These are phyloP conservation scores for Noctilio leporinus DNA, from an alignment of 2,113 vertebrate genomes.

Conservation along the genomic window DNA sequence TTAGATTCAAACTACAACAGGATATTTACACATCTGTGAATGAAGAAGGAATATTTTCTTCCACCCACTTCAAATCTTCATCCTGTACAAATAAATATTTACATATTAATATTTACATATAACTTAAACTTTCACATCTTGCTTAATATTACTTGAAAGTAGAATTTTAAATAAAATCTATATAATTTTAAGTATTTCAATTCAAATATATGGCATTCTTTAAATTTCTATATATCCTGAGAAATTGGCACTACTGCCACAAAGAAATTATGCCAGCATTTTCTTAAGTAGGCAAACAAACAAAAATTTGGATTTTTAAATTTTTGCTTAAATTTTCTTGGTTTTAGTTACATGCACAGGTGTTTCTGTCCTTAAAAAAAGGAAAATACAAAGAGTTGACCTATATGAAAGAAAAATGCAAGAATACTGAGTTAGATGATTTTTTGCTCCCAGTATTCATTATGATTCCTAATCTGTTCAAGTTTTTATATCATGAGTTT, in stretches of 20 bases:
- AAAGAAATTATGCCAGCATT: not conserved
- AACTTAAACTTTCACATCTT: slow-evolving; percentile 36
- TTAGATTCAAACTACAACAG: not conserved
- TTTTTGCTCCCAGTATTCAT: not conserved
- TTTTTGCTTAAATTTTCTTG: slow-evolving; percentile 6
- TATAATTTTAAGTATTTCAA: not conserved
- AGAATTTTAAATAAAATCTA: not conserved
- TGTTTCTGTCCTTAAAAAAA: not conserved
- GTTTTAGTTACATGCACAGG: not conserved
- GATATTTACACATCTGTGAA: slow-evolving; percentile 78
- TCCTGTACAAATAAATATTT: slow-evolving; percentile 64
- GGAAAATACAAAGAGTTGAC: not conserved
- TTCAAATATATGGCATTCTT: not conserved
- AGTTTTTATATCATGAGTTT: not conserved
- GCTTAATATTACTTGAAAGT: not conserved
- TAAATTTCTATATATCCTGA: not conserved
- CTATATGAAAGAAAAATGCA: not conserved
- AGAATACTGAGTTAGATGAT: not conserved
- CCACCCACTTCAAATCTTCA: slow-evolving; percentile 80
- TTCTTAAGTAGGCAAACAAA: not conserved
- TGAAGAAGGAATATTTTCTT: slow-evolving; percentile 78
- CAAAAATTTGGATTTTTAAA: not conserved
- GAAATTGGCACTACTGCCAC: not conserved
- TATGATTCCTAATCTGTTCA: not conserved
- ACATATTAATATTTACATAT: slow-evolving; percentile 29